Evolutionary conservation across 1,140 invertebrate genomes (phyloP).

Genomic region (Liolophura sinensis): DNA sequence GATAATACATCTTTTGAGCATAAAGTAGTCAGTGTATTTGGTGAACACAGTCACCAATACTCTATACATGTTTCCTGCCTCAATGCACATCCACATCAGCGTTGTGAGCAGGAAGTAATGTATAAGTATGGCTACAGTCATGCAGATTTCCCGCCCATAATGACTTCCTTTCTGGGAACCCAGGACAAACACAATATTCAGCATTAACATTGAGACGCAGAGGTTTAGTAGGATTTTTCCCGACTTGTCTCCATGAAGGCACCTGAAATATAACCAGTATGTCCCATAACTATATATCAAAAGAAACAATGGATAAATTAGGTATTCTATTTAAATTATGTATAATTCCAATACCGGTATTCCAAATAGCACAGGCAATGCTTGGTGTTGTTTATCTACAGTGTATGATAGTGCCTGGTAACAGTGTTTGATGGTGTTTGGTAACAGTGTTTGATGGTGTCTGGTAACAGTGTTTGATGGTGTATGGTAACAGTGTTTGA

Average conservation of each 20-base stretch:
- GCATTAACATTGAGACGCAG: constrained; percentile 60
- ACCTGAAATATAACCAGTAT: constrained; percentile 43
- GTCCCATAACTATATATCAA: not conserved
- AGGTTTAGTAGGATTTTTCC: constrained; percentile 65
- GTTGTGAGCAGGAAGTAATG: constrained; percentile 63
- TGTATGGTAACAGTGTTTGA: too few relatives aligned
- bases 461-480: too few relatives aligned
- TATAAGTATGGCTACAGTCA: constrained; percentile 52
- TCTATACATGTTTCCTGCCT: constrained; percentile 65
- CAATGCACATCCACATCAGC: constrained; percentile 64
- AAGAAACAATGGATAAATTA: not conserved
- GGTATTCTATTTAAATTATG: not conserved
- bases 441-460: too few relatives aligned
- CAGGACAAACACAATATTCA: constrained; percentile 61
- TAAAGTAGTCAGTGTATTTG: constrained; percentile 61
- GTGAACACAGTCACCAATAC: constrained; percentile 64
- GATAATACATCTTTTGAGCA: constrained; percentile 61
- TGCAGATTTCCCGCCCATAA: constrained; percentile 42
- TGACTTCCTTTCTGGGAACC: constrained; percentile 39
- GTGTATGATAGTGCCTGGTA: too few relatives aligned
- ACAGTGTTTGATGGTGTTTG: too few relatives aligned
- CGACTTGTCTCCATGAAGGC: constrained; percentile 61
- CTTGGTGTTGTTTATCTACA: too few relatives aligned
- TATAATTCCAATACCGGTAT: not conserved
- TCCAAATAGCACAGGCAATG: too few relatives aligned